These are phyloP conservation scores for Scolanthus callimorphus DNA, from an alignment of 92 coral and sea anemone species.

Conservation along the genomic window DNA sequence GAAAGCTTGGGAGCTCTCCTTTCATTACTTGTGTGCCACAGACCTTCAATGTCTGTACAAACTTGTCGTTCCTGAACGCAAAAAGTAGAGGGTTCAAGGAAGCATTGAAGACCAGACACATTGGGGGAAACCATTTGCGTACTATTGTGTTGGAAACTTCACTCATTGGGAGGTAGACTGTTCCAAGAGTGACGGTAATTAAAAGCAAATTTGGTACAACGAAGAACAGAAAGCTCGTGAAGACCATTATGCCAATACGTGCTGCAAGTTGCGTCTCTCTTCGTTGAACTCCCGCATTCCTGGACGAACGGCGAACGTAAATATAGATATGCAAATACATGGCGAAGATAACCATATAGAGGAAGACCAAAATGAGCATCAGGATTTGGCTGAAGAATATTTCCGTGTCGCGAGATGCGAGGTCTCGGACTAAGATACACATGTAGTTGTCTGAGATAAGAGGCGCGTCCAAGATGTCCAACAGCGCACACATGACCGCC, in stretches of 20 bases:
- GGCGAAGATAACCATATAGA: constrained; percentile 16
- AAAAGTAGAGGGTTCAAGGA: constrained; percentile 44
- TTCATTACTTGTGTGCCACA: not conserved
- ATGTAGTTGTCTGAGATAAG: constrained; percentile 36
- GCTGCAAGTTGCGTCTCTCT: constrained; percentile 45
- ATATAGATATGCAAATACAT: constrained; percentile 42
- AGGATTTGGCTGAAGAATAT: constrained; percentile 27
- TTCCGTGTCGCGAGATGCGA: constrained; percentile 13
- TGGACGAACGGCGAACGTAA: constrained; percentile 29
- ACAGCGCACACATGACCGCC: constrained; percentile 13
- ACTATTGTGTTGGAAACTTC: constrained; percentile 14
- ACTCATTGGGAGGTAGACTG: not conserved
- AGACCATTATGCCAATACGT: constrained; percentile 40
- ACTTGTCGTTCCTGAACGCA: constrained; percentile 53
- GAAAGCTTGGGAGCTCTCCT: constrained; percentile 1
- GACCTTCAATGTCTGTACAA: constrained; percentile 12
- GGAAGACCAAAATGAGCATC: constrained; percentile 17
- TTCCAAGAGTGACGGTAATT: constrained; percentile 4
- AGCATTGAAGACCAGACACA: constrained; percentile 43
- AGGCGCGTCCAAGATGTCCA: constrained; percentile 18
- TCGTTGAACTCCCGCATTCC: constrained; percentile 21
- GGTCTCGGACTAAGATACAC: constrained; percentile 37
- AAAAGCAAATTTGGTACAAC: constrained; percentile 31
- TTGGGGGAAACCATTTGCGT: constrained; percentile 40
- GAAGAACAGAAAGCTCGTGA: constrained; percentile 41